These are phyloP conservation scores for Bathynomus jamesi DNA, from an alignment of 1,140 invertebrate genomes.

Conservation along the genomic window DNA sequence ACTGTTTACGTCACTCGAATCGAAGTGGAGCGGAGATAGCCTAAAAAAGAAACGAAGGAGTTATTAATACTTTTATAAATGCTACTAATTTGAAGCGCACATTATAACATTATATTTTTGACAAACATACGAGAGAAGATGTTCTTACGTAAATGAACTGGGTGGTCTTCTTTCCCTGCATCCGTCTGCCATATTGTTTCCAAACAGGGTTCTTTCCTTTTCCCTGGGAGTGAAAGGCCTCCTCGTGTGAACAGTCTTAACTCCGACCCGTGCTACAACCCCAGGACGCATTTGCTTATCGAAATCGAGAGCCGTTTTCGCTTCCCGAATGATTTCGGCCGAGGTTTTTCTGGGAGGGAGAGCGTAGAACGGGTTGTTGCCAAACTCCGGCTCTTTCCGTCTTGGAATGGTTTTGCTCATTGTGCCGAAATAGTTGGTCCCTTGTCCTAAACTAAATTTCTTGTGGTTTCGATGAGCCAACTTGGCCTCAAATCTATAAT, in stretches of 20 bases:
- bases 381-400: neutral
- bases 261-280: conserved; percentile 36
- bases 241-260: conserved; percentile 55
- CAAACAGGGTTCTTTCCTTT: conserved; percentile 61
- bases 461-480: too few relatives aligned
- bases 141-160: conserved; percentile 62
- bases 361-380: conserved; percentile 43
- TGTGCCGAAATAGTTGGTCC: too few relatives aligned
- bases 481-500: too few relatives aligned
- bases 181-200: conserved; percentile 45
- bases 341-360: conserved; percentile 54
- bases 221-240: conserved; percentile 72
- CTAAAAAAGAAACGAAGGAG: conserved; percentile 20
- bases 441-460: neutral
- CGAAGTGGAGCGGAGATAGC: conserved; percentile 31
- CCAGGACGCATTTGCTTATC: conserved; percentile 36
- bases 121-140: neutral
- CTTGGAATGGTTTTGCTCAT: neutral
- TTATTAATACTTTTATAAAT: conserved; percentile 6
- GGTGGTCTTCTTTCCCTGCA: conserved; percentile 55
- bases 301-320: conserved; percentile 49
- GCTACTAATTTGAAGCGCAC: neutral
- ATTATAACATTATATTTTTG: too few relatives aligned
- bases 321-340: conserved; percentile 69
- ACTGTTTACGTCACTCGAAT: conserved; percentile 19